Conservation (phyloP, 35 echinoderm and acorn worm genomes). For the Strongylocentrotus purpuratus region DNA sequence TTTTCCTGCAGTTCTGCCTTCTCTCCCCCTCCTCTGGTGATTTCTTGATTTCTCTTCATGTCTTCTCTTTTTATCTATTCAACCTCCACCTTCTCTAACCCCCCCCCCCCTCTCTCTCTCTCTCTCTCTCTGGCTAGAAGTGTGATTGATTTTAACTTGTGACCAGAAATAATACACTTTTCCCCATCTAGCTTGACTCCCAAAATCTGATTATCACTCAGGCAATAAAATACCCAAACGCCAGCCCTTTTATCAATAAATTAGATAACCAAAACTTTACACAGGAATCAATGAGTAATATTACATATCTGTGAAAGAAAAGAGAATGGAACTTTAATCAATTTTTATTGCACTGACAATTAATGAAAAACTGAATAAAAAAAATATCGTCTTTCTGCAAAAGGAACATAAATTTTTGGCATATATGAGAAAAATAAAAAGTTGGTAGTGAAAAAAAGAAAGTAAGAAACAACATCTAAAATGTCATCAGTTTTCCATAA, state of each 20-base stretch:
- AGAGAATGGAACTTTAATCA: background rate
- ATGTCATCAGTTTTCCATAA: background rate
- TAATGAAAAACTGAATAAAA: background rate
- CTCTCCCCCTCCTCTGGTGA: background rate
- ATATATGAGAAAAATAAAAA: background rate
- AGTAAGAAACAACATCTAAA: background rate
- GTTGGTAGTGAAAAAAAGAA: background rate
- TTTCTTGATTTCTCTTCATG: background rate
- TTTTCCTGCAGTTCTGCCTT: background rate
- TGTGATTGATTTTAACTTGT: too few species aligned
- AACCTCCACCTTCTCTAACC: background rate
- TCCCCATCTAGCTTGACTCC: too few species aligned
- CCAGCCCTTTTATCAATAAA: too few species aligned
- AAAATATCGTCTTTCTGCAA: background rate
- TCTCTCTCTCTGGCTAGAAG: background rate
- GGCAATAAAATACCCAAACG: too few species aligned
- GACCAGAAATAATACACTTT: too few species aligned
- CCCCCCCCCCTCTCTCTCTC: background rate
- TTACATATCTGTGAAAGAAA: background rate
- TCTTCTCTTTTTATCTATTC: background rate
- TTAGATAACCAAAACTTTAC: too few species aligned
- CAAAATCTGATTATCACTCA: too few species aligned
- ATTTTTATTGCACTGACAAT: slow-evolving; percentile 3
- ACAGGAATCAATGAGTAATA: background rate
- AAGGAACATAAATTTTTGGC: background rate